Conservation (phyloP, 2,113 vertebrate species). For the Hyperopisus bebe region DNA sequence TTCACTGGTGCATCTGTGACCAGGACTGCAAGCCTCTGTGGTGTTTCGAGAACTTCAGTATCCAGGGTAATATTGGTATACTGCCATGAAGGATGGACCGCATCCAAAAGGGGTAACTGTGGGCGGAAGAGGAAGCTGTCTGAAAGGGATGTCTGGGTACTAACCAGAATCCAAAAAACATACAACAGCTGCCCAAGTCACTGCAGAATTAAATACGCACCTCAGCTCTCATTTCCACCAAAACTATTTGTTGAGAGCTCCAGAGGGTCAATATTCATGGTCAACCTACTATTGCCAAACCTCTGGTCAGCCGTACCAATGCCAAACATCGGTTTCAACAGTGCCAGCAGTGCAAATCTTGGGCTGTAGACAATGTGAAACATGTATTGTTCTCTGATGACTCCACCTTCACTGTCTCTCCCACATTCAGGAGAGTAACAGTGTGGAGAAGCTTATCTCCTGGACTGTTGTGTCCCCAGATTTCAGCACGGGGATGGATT, state of each 20-base stretch:
- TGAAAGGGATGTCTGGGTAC: neutral
- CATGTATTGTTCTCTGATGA: neutral
- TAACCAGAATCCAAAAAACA: neutral
- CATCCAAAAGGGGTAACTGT: neutral
- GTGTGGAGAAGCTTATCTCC: neutral
- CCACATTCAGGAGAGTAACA: neutral
- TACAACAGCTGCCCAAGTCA: neutral
- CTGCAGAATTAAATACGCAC: neutral
- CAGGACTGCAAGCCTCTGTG: neutral
- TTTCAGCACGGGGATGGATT: neutral
- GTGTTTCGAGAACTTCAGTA: neutral
- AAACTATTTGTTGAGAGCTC: neutral
- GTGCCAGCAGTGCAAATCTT: neutral
- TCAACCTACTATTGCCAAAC: neutral
- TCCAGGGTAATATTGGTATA: neutral
- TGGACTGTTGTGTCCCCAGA: neutral
- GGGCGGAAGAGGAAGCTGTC: neutral
- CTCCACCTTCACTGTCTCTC: neutral
- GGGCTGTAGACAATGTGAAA: neutral
- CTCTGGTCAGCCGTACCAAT: neutral
- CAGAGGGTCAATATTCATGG: neutral
- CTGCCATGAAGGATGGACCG: neutral
- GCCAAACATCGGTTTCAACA: neutral
- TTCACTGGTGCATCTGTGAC: neutral
- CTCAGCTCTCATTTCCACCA: neutral